phyloP scores from a whole-genome alignment of 1,140 invertebrate species.

The Trachymyrmex cornetzi region DNA sequence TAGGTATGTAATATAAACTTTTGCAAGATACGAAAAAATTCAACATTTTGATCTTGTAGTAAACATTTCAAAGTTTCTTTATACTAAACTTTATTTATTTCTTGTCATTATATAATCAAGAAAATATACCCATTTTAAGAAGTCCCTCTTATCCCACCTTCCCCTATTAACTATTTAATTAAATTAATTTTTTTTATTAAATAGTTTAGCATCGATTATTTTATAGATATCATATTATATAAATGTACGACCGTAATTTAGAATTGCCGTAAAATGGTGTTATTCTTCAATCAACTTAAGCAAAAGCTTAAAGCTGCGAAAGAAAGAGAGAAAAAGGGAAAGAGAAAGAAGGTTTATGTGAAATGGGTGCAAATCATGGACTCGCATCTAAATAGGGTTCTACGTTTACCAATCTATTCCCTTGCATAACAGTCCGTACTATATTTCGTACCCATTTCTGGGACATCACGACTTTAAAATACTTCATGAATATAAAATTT shows the following conservation, averaged over 20 bases:
- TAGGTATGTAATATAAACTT: too few species aligned
- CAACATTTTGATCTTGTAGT: too few species aligned
- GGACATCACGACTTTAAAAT: conserved; percentile 77
- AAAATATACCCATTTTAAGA: too few species aligned
- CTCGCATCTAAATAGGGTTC: conserved; percentile 79
- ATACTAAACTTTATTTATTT: too few species aligned
- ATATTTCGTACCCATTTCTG: conserved; percentile 72
- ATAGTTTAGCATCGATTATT: not conserved
- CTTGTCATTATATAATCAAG: too few species aligned
- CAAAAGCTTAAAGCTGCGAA: not conserved
- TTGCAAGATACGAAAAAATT: too few species aligned
- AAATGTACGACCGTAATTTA: conserved; percentile 19
- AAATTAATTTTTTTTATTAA: not conserved
- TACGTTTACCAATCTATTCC: conserved; percentile 72
- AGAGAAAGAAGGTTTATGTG: conserved; percentile 20
- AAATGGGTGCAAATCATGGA: conserved; percentile 71
- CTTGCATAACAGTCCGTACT: conserved; percentile 67
- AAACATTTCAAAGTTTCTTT: too few species aligned
- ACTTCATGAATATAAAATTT: conserved; percentile 82
- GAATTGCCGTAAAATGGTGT: not conserved
- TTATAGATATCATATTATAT: not conserved
- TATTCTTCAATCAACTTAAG: conserved; percentile 34
- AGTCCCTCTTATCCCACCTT: too few species aligned
- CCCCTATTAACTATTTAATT: too few species aligned
- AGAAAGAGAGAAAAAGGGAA: not conserved